These are phyloP conservation scores for Reinhardtius hippoglossoides DNA, from an alignment of 2,113 vertebrate genomes.

Conservation along the genomic window DNA sequence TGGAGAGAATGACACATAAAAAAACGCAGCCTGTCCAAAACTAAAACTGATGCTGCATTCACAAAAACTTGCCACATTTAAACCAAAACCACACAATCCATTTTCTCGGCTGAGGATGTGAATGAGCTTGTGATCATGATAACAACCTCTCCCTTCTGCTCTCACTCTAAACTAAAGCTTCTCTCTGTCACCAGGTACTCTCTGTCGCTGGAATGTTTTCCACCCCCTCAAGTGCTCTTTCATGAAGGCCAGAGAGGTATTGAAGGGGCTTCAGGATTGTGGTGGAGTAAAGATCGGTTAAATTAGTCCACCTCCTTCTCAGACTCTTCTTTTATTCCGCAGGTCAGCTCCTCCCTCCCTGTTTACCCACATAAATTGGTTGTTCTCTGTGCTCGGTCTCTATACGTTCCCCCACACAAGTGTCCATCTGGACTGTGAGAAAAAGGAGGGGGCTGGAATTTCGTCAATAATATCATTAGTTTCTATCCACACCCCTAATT, in stretches of 20 bases:
- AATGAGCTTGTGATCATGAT: slow-evolving; percentile 46
- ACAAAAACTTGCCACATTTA: slow-evolving; percentile 12
- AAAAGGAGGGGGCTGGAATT: slow-evolving; percentile 30
- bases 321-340: slow-evolving; percentile 65
- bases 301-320: slow-evolving; percentile 72
- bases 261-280: slow-evolving; percentile 68
- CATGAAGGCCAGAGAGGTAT: slow-evolving; percentile 62
- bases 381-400: slow-evolving; percentile 38
- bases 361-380: slow-evolving; percentile 72
- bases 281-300: slow-evolving; percentile 71
- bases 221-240: slow-evolving; percentile 79
- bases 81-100: slow-evolving; percentile 22
- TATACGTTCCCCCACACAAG: slow-evolving; percentile 33
- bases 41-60: slow-evolving; percentile 9
- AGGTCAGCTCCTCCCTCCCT: slow-evolving; percentile 50
- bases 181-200: slow-evolving; percentile 69
- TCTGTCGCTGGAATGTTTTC: slow-evolving; percentile 80
- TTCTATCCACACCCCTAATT: slow-evolving; percentile 3
- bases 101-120: slow-evolving; percentile 43
- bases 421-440: slow-evolving; percentile 49
- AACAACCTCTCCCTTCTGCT: slow-evolving; percentile 45
- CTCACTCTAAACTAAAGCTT: slow-evolving; percentile 33
- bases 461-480: slow-evolving; percentile 16
- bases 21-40: slow-evolving; percentile 9
- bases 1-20: slow-evolving; percentile 14